Evolutionary conservation across 2,888 invertebrate genomes (phyloP), one percentile per base, ranked within the genome.

Genomic region (Linnaemya tessellans): DNA sequence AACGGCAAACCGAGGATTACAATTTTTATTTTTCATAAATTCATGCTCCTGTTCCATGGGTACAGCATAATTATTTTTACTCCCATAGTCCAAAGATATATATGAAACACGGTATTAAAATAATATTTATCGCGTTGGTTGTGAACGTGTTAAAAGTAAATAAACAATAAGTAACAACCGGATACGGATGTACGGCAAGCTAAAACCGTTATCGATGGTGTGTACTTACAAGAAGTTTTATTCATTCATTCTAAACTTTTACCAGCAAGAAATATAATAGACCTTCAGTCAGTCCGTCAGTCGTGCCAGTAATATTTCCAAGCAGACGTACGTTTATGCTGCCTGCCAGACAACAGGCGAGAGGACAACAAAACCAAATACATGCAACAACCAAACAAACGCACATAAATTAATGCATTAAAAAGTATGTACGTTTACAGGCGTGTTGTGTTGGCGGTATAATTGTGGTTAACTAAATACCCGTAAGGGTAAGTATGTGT

Each of bases 111-210:
- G 30, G 5, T 30, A 30, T 30, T 3, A 30, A 30, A 3, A 30
- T 38, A 11, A 8, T n/a, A n/a, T 4, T 46, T 1, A 9, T 3
- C 30, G 15, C 51, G 7, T 51, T 30, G 20, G 20, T 41, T 43
- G 1, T n/a, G 0, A 64, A 64, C 22, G 41, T 43, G 43, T 64
- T 38, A 51, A 41, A n/a, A 41, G 46, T 54, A 70, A 43, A 65
- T 65, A 64, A 84, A 83, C 78, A 80, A 70, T 79, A 74, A 68
- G 74, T 65, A 78, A 67, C 71, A 86, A 86, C 80, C 86, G 87
- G 86, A 86, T 86, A 60, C 84, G 86, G 84, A 85, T 84, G 84
- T 85, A 86, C 81, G 80, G 84, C 58, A 38, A 71, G 67, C 84
- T 77, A 81, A 87, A 84, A 58, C 67, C 56, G 67, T 82, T 82